Evolutionary conservation across 2,797 vertebrate genomes (phyloP).

Genomic region (Orestias chungarensis): DNA sequence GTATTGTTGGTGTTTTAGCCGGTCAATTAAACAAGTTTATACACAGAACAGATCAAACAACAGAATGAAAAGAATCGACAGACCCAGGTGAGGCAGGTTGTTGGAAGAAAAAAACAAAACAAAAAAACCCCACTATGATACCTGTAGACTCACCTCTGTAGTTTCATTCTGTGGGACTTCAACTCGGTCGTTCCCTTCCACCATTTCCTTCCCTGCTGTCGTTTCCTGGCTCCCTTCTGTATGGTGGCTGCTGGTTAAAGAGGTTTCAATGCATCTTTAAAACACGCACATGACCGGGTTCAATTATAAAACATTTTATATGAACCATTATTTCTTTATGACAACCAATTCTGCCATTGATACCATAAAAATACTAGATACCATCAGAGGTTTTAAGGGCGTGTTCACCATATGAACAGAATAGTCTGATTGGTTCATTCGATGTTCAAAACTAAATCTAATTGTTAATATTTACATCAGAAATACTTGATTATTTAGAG

Average conservation of each 20-base stretch:
- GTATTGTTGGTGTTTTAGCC: neutral
- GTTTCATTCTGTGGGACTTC: slow-evolving; percentile 85
- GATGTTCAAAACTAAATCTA: neutral
- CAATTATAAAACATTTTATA: neutral
- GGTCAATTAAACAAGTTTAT: neutral
- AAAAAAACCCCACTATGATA: neutral
- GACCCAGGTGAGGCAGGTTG: neutral
- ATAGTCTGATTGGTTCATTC: neutral
- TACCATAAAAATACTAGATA: too few relatives aligned
- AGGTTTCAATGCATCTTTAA: slow-evolving; percentile 69
- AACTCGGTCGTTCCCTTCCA: slow-evolving; percentile 85
- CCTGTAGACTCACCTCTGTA: slow-evolving; percentile 72
- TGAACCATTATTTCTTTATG: too few relatives aligned
- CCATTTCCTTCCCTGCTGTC: slow-evolving; percentile 82
- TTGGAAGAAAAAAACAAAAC: neutral
- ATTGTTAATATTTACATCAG: too few relatives aligned
- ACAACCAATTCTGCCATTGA: too few relatives aligned
- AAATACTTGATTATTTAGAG: neutral
- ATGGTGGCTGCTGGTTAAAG: neutral
- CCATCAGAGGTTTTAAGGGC: too few relatives aligned
- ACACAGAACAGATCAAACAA: neutral
- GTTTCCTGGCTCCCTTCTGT: slow-evolving; percentile 79
- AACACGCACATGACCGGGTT: neutral
- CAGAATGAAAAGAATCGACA: neutral
- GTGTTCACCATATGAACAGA: too few relatives aligned